A percentile compares a stretch with the other conserved stretches of the same genome.
phyloP scores from a whole-genome alignment of 1,140 invertebrate genomes.

The Sarcophaga peregrina region DNA sequence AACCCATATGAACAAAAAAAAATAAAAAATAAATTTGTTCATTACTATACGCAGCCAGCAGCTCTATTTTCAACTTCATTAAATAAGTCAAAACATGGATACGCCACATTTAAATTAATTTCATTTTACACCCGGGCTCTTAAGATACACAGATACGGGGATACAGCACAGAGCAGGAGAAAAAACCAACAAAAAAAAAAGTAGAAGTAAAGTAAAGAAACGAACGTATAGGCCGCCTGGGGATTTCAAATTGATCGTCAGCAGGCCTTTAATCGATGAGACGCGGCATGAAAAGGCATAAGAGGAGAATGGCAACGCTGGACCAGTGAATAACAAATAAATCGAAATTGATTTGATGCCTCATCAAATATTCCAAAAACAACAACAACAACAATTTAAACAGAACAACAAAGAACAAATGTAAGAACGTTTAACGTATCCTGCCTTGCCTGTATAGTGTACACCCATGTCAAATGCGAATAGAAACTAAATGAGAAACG shows the following conservation, averaged over 20 bases:
- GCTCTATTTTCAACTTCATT: conserved; percentile 27
- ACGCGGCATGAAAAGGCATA: neutral
- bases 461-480: neutral
- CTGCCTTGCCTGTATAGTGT: too few relatives aligned
- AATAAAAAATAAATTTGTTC: too few relatives aligned
- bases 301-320: neutral
- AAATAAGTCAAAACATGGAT: conserved; percentile 28
- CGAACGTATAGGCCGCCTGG: conserved; percentile 14
- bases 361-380: conserved; percentile 25
- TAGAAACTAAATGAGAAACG: neutral
- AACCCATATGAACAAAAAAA: too few relatives aligned
- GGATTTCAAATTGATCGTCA: conserved; percentile 38
- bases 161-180: neutral
- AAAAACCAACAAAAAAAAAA: neutral
- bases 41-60: neutral
- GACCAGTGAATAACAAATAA: conserved; percentile 1
- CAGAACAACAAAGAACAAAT: too few relatives aligned
- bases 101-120: conserved; percentile 35
- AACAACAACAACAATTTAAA: too few relatives aligned
- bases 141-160: neutral
- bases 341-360: conserved; percentile 28
- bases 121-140: conserved; percentile 17
- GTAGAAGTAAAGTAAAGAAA: neutral
- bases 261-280: conserved; percentile 38
- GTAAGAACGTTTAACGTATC: too few relatives aligned